Evolutionary conservation across 2,797 vertebrate genomes (phyloP), one percentile per base, ranked within the genome.

Genomic region (Octomys mimax): DNA sequence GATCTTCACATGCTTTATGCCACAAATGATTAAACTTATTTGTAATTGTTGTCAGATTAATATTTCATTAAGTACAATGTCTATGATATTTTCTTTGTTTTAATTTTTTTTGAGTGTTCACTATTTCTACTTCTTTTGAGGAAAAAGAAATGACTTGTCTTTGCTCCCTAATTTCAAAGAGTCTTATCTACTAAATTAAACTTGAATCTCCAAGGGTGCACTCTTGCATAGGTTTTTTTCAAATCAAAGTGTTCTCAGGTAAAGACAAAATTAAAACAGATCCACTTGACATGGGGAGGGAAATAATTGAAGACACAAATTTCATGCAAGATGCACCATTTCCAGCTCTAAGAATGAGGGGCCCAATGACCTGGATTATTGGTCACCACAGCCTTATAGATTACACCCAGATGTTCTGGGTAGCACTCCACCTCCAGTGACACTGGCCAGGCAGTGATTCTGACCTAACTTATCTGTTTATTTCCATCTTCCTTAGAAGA

Each of bases 11-110:
- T 61, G 70, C 2, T 61, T 80, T 64, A 78, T 39, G 22, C 1
- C 33, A 42, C 36, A 21, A 49, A 22, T 59, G 14, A 85, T 89
- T 91, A 77, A 89, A 82, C 14, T 87, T 21, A 54, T 49, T 33
- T 28, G 57, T 91, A 73, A 75, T 78, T 95, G 95, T 82, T 89
- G 28, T 79, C 64, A 68, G 10, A 62, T 70, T 77, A 75, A 42
- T 1, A 8, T 46, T 91, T 91, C 78, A 26, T 9, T 91, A 84
- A 54, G 46, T 6, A 86, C 83, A 52, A 46, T 42, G 5, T 9
- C 2, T 73, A 33, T 26, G 52, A 4, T 5, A 31, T 18, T 42
- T 89, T 77, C 5, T 79, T 39, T 91, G 49, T 78, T 52, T 79
- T 9, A 52, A 31, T 54, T 9, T 84, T 14, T 81, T 87, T 39